Base-by-base conservation (phyloP, 2,113 vertebrate species). In the Cryptotis parvus region DNA sequence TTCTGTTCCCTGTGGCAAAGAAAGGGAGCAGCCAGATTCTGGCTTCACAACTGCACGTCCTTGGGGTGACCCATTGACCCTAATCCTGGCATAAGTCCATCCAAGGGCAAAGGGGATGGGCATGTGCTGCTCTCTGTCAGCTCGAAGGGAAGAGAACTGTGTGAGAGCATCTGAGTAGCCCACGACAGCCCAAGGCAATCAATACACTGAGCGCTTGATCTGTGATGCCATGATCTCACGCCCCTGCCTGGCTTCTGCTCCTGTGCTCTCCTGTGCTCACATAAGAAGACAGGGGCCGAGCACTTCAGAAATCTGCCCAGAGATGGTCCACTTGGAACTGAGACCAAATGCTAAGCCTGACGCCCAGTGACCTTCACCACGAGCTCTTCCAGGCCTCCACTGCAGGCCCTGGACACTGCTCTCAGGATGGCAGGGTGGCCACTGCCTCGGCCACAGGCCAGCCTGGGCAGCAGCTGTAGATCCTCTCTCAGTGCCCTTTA, bases 401-500 rank as follows among this genome's bases (percentile, higher is more conserved):
- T 39, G 6, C 43, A 68, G 18, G 0, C 0, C 41, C 35, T 26
- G n/a, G n/a, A n/a, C 75, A 41, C 33, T 26, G 39, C 14, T 41
- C 7, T n/a, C 15, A 65, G 37, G 1, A 3, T 14, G 6, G 82
- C 41, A n/a, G 37, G 33, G 8, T 0, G 9, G 22, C n/a, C 0
- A 0, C 29, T 6, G 14, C 43, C 45, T 31, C 37, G 0, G 33
- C 12, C 41, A 12, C 22, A 10, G 0, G 0, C 65, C 77, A 14
- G 16, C 14, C 6, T 52, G 35, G 41, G 52, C 31, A 9, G 52
- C 24, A 69, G 27, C 35, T 20, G 4, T 33, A 45, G 39, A 12
- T 24, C 8, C 35, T 37, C 4, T 41, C 49, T n/a, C 1, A 15
- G 3, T 0, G 58, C 69, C 74, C 58, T n/a, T 3, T 15, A 58